phyloP scores from a whole-genome alignment of 2,113 vertebrate genomes.

The Marmota monax region DNA sequence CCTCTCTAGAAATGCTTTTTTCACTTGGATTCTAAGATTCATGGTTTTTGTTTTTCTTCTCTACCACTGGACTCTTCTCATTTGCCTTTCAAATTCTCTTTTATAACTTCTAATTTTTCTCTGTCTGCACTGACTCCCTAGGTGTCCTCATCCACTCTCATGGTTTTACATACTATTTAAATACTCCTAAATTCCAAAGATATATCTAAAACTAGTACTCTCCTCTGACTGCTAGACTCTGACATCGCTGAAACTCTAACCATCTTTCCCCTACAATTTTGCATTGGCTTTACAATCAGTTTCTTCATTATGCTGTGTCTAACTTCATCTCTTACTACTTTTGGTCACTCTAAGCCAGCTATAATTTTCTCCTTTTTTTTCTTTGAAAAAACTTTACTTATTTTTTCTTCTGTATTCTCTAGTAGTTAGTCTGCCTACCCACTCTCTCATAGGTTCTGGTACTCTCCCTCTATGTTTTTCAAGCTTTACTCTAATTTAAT shows the following conservation, averaged over 20 bases:
- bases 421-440: neutral
- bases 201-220: neutral
- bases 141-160: neutral
- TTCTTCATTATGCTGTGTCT: neutral
- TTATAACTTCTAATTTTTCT: neutral
- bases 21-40: neutral
- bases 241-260: neutral
- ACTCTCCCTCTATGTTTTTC: neutral
- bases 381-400: neutral
- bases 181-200: neutral
- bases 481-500: neutral
- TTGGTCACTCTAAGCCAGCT: neutral
- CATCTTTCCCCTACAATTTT: neutral
- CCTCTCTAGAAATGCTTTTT: neutral
- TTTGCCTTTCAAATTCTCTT: neutral
- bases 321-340: neutral
- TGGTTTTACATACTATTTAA: neutral
- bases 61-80: neutral
- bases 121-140: neutral
- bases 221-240: too few relatives aligned
- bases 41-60: neutral
- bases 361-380: neutral
- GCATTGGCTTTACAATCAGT: neutral
- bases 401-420: neutral
- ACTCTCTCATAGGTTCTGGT: neutral